A percentile compares a stretch with the other conserved stretches of the same genome.
Evolutionary conservation across 2,797 vertebrate genomes (phyloP).

Genomic region (Lepilemur ruficaudatus): DNA sequence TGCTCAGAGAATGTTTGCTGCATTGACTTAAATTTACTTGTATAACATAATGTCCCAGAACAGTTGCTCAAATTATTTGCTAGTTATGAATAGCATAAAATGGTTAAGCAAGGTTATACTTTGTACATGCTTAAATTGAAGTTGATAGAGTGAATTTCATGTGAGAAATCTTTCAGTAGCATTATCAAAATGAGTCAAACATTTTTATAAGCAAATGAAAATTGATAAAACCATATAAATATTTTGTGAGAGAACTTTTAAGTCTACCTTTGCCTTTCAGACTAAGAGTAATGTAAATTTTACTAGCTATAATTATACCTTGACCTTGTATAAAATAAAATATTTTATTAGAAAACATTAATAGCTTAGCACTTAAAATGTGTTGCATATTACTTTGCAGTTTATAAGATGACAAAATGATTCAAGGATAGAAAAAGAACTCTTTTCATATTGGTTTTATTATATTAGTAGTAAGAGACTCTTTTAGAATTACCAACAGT

Average conservation of each 20-base stretch:
- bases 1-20: background rate
- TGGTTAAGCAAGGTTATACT: background rate
- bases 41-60: background rate
- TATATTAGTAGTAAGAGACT: background rate
- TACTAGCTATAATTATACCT: background rate
- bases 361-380: background rate
- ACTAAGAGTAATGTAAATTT: background rate
- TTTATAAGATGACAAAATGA: background rate
- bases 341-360: background rate
- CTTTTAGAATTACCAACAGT: background rate
- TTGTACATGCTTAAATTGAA: background rate
- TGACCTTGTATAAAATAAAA: background rate
- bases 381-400: background rate
- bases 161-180: slow-evolving; percentile 28
- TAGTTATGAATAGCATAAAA: background rate
- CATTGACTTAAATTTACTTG: background rate
- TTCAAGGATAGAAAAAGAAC: background rate
- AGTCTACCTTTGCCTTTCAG: background rate
- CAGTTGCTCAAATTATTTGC: background rate
- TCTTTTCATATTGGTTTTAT: background rate
- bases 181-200: slow-evolving; percentile 41
- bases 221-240: background rate
- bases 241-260: background rate
- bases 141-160: slow-evolving; percentile 44
- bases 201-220: slow-evolving; percentile 26